Percentiles rank a stretch among this genome's conserved stretches.
These are phyloP conservation scores for Callimorpha dominula DNA, from an alignment of 2,888 invertebrate genomes.

Conservation along the genomic window DNA sequence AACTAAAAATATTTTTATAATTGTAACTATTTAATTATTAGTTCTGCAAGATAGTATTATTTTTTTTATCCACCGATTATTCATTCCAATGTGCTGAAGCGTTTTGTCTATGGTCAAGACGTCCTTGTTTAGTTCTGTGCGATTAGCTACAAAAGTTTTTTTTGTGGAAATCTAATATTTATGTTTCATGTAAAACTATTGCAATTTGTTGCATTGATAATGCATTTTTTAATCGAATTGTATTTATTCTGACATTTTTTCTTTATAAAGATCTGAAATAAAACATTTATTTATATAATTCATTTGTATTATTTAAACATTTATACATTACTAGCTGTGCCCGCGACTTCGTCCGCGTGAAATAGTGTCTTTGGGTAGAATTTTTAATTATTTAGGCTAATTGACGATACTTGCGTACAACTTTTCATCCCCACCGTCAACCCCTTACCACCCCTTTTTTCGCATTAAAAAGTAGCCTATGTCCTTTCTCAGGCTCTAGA, in stretches of 20 bases:
- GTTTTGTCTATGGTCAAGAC: slow-evolving; percentile 44
- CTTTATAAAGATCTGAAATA: slow-evolving; percentile 78
- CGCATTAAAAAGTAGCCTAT: too few relatives aligned
- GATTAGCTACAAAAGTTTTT: slow-evolving; percentile 50
- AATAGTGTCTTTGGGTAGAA: too few relatives aligned
- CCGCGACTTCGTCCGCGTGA: too few relatives aligned
- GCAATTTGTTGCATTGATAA: slow-evolving; percentile 68
- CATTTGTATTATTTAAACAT: slow-evolving; percentile 27
- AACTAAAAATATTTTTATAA: slow-evolving; percentile 49
- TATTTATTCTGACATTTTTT: slow-evolving; percentile 56
- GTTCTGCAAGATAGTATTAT: slow-evolving; percentile 42
- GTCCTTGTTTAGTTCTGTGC: slow-evolving; percentile 59
- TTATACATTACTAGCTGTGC: too few relatives aligned
- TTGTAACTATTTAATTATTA: slow-evolving; percentile 32
- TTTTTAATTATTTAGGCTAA: too few relatives aligned
- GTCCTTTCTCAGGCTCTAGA: too few relatives aligned
- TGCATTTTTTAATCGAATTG: slow-evolving; percentile 72
- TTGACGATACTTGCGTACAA: too few relatives aligned
- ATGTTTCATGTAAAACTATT: slow-evolving; percentile 51
- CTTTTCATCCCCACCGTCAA: too few relatives aligned
- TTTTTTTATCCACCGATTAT: slow-evolving; percentile 61
- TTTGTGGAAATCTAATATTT: slow-evolving; percentile 44
- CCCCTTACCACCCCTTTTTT: too few relatives aligned
- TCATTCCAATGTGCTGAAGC: slow-evolving; percentile 60
- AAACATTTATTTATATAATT: slow-evolving; percentile 55